A percentile compares a stretch with the other conserved stretches of the same genome.
phyloP scores from a whole-genome alignment of 2,113 vertebrate genomes.

The Blennius ocellaris region DNA sequence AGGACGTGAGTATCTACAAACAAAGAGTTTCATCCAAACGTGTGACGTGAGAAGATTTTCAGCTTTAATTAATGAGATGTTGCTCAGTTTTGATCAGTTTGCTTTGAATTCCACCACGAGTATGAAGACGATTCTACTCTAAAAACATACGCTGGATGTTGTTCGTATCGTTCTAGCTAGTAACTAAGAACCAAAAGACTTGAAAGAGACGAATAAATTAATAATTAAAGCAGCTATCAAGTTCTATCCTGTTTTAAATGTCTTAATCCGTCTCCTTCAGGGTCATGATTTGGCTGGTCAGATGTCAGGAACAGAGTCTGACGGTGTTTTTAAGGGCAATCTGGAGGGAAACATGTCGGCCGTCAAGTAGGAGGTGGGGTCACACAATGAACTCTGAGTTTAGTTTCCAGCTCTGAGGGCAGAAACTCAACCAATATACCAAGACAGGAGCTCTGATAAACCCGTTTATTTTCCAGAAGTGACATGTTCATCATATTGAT shows the following conservation, averaged over 20 bases:
- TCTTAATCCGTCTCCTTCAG: no score
- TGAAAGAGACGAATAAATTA: not conserved
- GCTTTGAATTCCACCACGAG: slow-evolving; percentile 1
- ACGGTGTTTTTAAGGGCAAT: no score
- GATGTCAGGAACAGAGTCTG: no score
- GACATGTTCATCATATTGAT: not conserved
- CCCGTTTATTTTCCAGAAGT: not conserved
- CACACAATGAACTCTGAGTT: no score
- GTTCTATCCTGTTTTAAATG: no score
- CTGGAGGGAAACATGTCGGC: no score
- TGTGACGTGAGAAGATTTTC: not conserved
- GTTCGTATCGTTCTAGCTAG: not conserved
- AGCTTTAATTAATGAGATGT: no score
- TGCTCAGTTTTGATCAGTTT: slow-evolving; percentile 13
- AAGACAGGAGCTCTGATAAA: not conserved
- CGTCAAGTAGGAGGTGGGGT: no score
- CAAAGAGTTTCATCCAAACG: not conserved
- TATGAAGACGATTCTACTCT: slow-evolving; percentile 15
- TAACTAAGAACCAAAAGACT: not conserved
- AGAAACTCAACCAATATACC: slow-evolving; percentile 32
- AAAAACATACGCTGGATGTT: slow-evolving; percentile 8
- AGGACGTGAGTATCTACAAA: slow-evolving; percentile 47
- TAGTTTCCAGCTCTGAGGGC: slow-evolving; percentile 3
- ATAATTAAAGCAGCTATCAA: no score
- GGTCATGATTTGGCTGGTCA: no score